phyloP scores from a whole-genome alignment of 2,888 invertebrate species.

The Lysandra bellargus region DNA sequence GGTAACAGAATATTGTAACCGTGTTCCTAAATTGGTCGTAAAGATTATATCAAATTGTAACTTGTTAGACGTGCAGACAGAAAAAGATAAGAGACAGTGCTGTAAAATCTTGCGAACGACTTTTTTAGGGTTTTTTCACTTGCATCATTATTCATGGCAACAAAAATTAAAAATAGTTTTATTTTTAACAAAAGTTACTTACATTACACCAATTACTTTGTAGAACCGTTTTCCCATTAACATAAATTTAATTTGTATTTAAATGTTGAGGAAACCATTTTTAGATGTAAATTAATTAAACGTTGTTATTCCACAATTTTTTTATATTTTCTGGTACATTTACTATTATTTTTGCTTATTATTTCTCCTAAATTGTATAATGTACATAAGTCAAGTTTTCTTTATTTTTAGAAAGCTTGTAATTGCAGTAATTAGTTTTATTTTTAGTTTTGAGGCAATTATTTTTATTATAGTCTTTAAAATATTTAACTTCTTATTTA shows the following conservation, averaged over 20 bases:
- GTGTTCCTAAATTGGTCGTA: slow-evolving; percentile 17
- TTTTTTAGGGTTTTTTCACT: neutral
- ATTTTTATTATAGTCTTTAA: neutral
- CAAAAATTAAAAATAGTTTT: neutral
- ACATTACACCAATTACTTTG: neutral
- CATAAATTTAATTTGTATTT: slow-evolving; percentile 18
- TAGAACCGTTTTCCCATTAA: neutral
- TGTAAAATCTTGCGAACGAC: neutral
- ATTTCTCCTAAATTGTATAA: neutral
- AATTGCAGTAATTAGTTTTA: neutral
- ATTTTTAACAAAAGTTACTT: neutral
- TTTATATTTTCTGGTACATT: neutral
- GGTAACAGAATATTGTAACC: slow-evolving; percentile 1
- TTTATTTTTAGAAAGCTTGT: neutral
- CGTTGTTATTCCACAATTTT: neutral
- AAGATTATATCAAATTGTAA: slow-evolving; percentile 17
- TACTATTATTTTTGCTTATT: neutral
- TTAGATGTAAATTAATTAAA: slow-evolving; percentile 6
- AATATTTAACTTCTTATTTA: neutral
- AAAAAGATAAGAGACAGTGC: slow-evolving; percentile 3
- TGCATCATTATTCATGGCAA: neutral
- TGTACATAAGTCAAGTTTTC: neutral
- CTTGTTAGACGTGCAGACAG: slow-evolving; percentile 12
- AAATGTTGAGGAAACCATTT: slow-evolving; percentile 11
- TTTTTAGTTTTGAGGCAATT: neutral